Percentiles rank a stretch among this genome's conserved stretches.
phyloP scores from a whole-genome alignment of 2,888 invertebrate species.

The Sarcophaga carnaria region DNA sequence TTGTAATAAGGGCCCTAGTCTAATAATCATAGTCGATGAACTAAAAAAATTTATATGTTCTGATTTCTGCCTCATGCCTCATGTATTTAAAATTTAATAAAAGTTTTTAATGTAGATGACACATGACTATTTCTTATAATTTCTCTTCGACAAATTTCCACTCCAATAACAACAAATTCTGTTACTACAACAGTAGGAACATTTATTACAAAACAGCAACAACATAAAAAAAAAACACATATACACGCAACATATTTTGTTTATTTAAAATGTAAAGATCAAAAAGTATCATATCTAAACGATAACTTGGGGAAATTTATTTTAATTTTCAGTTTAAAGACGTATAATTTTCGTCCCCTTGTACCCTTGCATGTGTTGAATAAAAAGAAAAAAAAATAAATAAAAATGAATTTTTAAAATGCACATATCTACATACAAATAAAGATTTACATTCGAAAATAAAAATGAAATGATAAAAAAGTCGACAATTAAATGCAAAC shows the following conservation, averaged over 20 bases:
- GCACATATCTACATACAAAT: too few relatives aligned
- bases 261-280: slow-evolving; percentile 35
- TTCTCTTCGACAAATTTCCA: background rate
- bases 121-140: background rate
- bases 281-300: slow-evolving; percentile 43
- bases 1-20: too few relatives aligned
- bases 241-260: background rate
- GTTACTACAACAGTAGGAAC: slow-evolving; percentile 23
- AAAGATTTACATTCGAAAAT: too few relatives aligned
- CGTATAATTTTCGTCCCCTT: too few relatives aligned
- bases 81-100: too few relatives aligned
- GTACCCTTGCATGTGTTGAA: slow-evolving; percentile 36
- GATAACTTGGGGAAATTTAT: background rate
- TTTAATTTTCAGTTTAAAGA: too few relatives aligned
- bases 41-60: too few relatives aligned
- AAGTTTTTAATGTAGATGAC: background rate
- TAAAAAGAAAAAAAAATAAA: slow-evolving; percentile 9
- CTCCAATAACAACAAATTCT: background rate
- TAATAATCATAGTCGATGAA: too few relatives aligned
- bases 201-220: slow-evolving; percentile 27
- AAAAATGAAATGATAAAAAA: slow-evolving; percentile 26
- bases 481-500: slow-evolving; percentile 52
- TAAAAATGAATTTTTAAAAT: slow-evolving; percentile 14
- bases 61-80: too few relatives aligned
- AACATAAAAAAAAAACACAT: slow-evolving; percentile 12